Conservation (phyloP, 2,797 vertebrate species). For the Yasuhikotakia modesta region DNA sequence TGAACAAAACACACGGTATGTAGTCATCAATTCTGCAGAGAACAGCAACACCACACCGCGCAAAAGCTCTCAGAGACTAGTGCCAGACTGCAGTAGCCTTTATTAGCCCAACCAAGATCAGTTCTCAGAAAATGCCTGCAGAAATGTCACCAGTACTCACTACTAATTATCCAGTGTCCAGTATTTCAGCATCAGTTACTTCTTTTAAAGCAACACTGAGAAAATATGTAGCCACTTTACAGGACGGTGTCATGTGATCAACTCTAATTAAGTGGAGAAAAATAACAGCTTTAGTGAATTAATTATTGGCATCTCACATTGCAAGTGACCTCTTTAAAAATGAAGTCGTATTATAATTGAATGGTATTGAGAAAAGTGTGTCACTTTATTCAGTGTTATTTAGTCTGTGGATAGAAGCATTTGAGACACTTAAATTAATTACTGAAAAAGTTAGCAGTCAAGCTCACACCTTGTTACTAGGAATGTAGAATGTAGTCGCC, state of each 20-base stretch:
- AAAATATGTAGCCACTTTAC: neutral
- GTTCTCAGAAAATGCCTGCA: constrained; percentile 31
- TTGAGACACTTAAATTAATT: no score
- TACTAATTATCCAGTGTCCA: constrained; percentile 45
- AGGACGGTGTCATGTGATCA: neutral
- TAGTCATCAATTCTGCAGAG: neutral
- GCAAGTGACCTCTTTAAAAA: neutral
- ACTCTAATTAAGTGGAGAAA: neutral
- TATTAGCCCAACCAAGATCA: constrained; percentile 23
- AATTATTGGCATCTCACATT: neutral
- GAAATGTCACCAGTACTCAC: constrained; percentile 38
- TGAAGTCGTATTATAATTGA: neutral
- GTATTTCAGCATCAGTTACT: constrained; percentile 13
- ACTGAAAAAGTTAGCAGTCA: no score
- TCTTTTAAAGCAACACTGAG: neutral
- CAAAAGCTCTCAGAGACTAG: neutral
- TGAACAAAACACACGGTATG: neutral
- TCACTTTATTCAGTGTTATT: neutral
- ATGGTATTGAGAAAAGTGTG: neutral
- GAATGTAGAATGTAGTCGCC: neutral
- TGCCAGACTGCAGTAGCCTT: constrained; percentile 26
- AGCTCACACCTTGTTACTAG: no score
- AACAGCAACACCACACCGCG: constrained; percentile 12
- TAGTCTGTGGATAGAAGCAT: neutral
- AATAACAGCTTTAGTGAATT: neutral